Conservation (phyloP, 2,797 vertebrate genomes). For the Anniella stebbinsi region DNA sequence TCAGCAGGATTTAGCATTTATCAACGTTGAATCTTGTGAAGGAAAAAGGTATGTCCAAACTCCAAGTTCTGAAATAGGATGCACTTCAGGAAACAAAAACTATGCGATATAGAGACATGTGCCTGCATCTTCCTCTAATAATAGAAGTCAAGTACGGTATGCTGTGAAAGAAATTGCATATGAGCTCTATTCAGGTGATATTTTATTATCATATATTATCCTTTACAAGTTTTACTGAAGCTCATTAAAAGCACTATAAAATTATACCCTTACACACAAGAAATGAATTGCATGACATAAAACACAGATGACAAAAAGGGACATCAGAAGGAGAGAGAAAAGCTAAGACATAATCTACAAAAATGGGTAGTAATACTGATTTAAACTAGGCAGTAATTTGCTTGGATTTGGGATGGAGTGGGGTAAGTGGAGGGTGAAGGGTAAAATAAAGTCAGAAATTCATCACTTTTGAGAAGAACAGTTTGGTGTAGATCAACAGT, state of each 20-base stretch:
- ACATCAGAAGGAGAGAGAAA: slow-evolving; percentile 45
- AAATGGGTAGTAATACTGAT: slow-evolving; percentile 78
- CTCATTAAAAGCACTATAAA: slow-evolving; percentile 75
- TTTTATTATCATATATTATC: slow-evolving; percentile 82
- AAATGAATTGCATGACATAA: slow-evolving; percentile 71
- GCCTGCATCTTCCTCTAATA: slow-evolving; percentile 37
- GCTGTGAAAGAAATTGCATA: slow-evolving; percentile 70
- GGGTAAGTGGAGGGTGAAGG: slow-evolving; percentile 44
- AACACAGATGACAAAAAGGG: slow-evolving; percentile 67
- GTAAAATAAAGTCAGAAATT: slow-evolving; percentile 41
- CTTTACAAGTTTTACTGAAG: slow-evolving; percentile 78
- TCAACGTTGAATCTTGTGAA: neutral
- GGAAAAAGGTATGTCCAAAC: neutral
- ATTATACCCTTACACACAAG: slow-evolving; percentile 73
- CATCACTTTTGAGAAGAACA: slow-evolving; percentile 55
- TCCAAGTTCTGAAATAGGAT: neutral
- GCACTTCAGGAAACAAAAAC: neutral
- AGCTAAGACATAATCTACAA: slow-evolving; percentile 68
- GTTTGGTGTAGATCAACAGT: slow-evolving; percentile 63
- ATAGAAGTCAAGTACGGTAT: slow-evolving; percentile 52
- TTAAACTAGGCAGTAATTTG: slow-evolving; percentile 69
- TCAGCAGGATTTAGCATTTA: neutral
- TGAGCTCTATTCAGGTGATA: slow-evolving; percentile 76
- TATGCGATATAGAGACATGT: neutral
- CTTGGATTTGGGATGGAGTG: slow-evolving; percentile 49